phyloP scores from a whole-genome alignment of 2,888 invertebrate genomes.

The Agrotis clavis region DNA sequence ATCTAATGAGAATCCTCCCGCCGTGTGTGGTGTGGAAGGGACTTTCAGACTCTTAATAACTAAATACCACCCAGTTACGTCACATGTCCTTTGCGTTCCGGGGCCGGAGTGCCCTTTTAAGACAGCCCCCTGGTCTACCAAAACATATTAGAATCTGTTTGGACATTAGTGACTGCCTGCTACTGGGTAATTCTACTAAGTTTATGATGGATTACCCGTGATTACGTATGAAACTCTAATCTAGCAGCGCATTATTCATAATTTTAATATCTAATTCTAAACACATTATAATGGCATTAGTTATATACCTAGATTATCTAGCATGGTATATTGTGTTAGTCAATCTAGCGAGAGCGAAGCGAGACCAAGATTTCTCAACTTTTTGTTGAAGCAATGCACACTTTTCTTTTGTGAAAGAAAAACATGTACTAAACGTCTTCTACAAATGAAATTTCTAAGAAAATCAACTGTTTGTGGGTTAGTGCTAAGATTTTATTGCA shows the following conservation, averaged over 20 bases:
- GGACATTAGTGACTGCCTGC: background rate
- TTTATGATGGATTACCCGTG: slow-evolving; percentile 29
- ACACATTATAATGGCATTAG: slow-evolving; percentile 48
- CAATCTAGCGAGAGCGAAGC: slow-evolving; percentile 25
- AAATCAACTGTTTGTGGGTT: background rate
- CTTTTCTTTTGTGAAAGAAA: slow-evolving; percentile 30
- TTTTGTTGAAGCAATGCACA: slow-evolving; percentile 22
- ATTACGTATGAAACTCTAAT: slow-evolving; percentile 25
- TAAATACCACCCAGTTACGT: too few species aligned
- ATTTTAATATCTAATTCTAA: slow-evolving; percentile 45
- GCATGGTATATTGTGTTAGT: slow-evolving; percentile 12
- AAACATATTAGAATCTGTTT: background rate
- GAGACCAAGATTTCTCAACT: slow-evolving; percentile 37
- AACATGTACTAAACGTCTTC: background rate
- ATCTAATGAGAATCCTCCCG: too few species aligned
- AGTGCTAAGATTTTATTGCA: background rate
- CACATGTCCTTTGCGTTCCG: too few species aligned
- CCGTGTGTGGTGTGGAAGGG: too few species aligned
- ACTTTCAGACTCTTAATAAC: too few species aligned
- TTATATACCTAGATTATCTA: background rate
- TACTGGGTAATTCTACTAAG: slow-evolving; percentile 11
- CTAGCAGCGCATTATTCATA: slow-evolving; percentile 40
- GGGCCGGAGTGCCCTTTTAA: too few species aligned
- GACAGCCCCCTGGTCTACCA: too few species aligned
- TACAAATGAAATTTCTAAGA: slow-evolving; percentile 10